A percentile compares a stretch with the other conserved stretches of the same genome.
These are phyloP conservation scores for Pterocles orientalis DNA, from an alignment of 2,113 vertebrate species.

Conservation along the genomic window DNA sequence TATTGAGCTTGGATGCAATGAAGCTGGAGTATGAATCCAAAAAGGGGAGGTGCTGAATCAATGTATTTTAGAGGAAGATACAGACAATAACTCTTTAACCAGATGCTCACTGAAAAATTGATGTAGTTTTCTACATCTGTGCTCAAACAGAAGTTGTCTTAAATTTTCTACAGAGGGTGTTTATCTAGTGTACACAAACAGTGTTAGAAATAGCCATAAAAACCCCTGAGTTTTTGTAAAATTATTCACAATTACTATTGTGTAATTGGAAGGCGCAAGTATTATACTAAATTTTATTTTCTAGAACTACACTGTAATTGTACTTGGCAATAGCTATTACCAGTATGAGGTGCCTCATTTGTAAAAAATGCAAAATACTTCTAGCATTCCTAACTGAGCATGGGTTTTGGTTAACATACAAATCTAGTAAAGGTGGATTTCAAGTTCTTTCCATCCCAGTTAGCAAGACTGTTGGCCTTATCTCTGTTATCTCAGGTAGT, in stretches of 20 bases:
- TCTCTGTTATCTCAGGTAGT: not conserved
- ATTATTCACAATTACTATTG: constrained; percentile 70
- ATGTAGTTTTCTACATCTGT: not conserved
- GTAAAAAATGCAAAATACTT: constrained; percentile 49
- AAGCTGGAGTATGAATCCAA: not conserved
- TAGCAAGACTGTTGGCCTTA: not conserved
- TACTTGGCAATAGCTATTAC: constrained; percentile 54
- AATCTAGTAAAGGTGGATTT: not conserved
- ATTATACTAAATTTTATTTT: constrained; percentile 67
- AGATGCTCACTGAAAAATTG: not conserved
- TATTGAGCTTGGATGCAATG: not conserved
- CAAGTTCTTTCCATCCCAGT: not conserved
- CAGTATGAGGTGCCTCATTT: constrained; percentile 35
- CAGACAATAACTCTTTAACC: not conserved
- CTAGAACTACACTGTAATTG: constrained; percentile 34
- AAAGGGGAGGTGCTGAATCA: not conserved
- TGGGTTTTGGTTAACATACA: constrained; percentile 21
- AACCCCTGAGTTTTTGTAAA: constrained; percentile 60
- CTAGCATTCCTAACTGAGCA: constrained; percentile 19
- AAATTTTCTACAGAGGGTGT: constrained; percentile 73
- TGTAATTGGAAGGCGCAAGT: constrained; percentile 62
- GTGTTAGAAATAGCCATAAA: constrained; percentile 59
- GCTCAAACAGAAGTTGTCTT: constrained; percentile 51
- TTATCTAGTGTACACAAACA: constrained; percentile 62
- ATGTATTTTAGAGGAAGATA: not conserved